A percentile compares a stretch with the other conserved stretches of the same genome.
Evolutionary conservation across 2,797 vertebrate species (phyloP).

Genomic region (Oreonectes daqikongensis): DNA sequence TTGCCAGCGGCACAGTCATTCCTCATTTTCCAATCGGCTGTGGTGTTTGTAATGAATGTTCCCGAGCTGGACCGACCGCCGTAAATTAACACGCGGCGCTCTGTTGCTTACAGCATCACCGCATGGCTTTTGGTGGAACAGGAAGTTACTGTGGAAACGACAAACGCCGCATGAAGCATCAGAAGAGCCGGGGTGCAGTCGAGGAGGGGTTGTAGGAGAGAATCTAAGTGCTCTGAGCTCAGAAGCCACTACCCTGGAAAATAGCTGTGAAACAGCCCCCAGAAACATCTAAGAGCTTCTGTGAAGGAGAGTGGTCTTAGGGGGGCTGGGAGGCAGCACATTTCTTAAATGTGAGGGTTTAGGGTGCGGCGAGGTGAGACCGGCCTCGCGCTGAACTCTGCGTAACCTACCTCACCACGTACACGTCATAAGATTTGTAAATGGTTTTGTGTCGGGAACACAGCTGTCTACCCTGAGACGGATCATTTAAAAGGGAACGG

Average conservation of each 20-base stretch:
- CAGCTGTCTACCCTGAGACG: slow-evolving; percentile 14
- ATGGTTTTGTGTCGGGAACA: slow-evolving; percentile 13
- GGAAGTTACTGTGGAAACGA: slow-evolving; percentile 63
- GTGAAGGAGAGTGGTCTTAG: slow-evolving; percentile 43
- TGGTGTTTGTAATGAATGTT: slow-evolving; percentile 60
- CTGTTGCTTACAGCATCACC: slow-evolving; percentile 49
- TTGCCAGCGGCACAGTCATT: slow-evolving; percentile 63
- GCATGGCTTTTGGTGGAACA: neutral
- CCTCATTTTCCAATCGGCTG: slow-evolving; percentile 56
- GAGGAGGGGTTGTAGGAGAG: neutral
- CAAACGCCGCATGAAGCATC: slow-evolving; percentile 35
- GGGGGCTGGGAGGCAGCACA: slow-evolving; percentile 7
- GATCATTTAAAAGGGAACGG: slow-evolving; percentile 37
- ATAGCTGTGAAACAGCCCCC: slow-evolving; percentile 32
- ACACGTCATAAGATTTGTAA: slow-evolving; percentile 36
- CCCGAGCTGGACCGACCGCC: slow-evolving; percentile 65
- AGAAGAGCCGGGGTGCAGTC: neutral
- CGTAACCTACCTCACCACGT: slow-evolving; percentile 34
- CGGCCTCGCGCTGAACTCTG: slow-evolving; percentile 9
- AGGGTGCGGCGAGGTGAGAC: slow-evolving; percentile 5
- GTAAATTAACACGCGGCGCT: slow-evolving; percentile 62
- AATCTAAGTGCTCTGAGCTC: slow-evolving; percentile 29
- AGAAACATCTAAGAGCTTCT: slow-evolving; percentile 54
- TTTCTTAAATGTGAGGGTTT: slow-evolving; percentile 44
- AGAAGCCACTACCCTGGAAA: slow-evolving; percentile 38